Percentiles rank a stretch among this genome's conserved stretches.
Evolutionary conservation across 2,888 invertebrate genomes (phyloP).

Genomic region (Baronia brevicornis): DNA sequence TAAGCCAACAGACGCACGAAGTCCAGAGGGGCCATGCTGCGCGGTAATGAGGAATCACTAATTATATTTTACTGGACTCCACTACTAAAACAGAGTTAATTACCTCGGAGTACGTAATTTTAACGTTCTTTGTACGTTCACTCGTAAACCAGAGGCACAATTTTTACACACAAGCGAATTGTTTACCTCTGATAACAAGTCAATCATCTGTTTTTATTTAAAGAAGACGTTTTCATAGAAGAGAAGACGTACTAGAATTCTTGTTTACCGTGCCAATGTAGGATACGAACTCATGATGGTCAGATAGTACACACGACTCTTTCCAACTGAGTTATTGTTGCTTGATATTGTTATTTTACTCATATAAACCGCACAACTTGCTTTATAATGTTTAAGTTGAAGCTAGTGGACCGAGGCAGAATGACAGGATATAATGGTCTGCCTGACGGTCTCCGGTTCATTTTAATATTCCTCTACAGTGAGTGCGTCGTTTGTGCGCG

Average conservation of each 20-base stretch:
- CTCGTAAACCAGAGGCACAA: too few relatives aligned
- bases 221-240: too few relatives aligned
- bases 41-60: conserved; percentile 75
- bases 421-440: conserved; percentile 50
- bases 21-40: conserved; percentile 72
- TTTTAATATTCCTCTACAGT: conserved; percentile 66
- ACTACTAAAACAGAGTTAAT: conserved; percentile 58
- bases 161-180: too few relatives aligned
- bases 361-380: too few relatives aligned
- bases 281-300: too few relatives aligned
- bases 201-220: too few relatives aligned
- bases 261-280: too few relatives aligned
- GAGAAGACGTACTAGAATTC: too few relatives aligned
- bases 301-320: too few relatives aligned
- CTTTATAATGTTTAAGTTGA: conserved; percentile 11
- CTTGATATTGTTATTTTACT: too few relatives aligned
- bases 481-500: conserved; percentile 60
- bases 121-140: conserved; percentile 18
- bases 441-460: conserved; percentile 42
- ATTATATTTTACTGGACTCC: conserved; percentile 74
- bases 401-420: conserved; percentile 29
- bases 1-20: conserved; percentile 75
- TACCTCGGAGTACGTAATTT: conserved; percentile 34
- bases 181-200: too few relatives aligned
- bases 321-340: too few relatives aligned